Evolutionary conservation across 92 coral and sea anemone species (phyloP), one percentile per base, ranked within the genome.

Genomic region (Phenganax stokvisi): DNA sequence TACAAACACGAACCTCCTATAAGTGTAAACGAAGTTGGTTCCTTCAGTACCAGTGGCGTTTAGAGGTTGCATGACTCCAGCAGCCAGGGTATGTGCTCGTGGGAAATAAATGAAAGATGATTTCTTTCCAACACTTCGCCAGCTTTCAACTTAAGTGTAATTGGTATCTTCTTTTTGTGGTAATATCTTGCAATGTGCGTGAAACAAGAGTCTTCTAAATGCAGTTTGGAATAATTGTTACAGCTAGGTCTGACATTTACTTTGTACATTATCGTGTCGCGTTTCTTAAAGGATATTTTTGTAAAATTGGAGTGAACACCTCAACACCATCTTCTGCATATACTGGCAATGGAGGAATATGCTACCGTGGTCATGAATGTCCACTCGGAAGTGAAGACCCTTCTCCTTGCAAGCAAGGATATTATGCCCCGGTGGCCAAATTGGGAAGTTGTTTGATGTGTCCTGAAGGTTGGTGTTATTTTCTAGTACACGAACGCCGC

Each of bases 311-410:
- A 8, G 97, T 92, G 57, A 90, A 94, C 70, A 89, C 92, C 8
- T 88, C 90, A 72, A 86, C 88, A 16, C 98, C 98, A 8, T 87
- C 84, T 31, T 82, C 85, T 59, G 80, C 83, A 25, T 82, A 85
- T 82, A 74, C 87, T 9, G 98, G 98, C 6, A 59, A 30, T 6
- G 98, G 98, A 58, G 98, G 97, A 15, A 86, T 80, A 59, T 94
- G 98, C 51, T 87, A 89, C 55, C 85, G 56, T 12, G 98, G 98
- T 0, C 87, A 94, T 64, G 98, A 92, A 84, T 94, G 98, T 76
- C 97, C 92, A 29, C 86, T 72, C 51, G 97, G 97, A 30, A 92
- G 91, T 56, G 86, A 87, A 56, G 80, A 86, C 12, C 87, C 90
- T 8, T 85, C 92, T 51, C 90, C 97, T 7, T 94, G 98, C 66